These are phyloP conservation scores for Mystacornis crossleyi DNA, from an alignment of 2,113 vertebrate genomes.

Conservation along the genomic window DNA sequence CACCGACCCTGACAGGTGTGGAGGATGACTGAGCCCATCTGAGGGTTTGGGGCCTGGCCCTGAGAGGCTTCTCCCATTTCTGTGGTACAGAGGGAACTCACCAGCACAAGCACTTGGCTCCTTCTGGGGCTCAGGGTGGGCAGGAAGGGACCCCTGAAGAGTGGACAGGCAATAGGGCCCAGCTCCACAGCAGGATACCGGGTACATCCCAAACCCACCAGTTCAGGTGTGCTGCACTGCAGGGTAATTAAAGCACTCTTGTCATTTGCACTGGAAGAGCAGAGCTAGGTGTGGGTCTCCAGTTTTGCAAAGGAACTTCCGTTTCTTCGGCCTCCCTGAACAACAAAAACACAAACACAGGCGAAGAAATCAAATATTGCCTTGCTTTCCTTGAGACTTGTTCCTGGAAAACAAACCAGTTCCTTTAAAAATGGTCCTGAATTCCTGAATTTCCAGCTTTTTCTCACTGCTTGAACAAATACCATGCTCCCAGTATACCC, in stretches of 20 bases:
- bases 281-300: no score
- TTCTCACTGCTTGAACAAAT: neutral
- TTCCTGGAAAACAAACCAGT: neutral
- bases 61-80: accelerated
- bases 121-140: neutral
- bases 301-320: neutral
- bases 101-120: accelerated
- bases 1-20: accelerated
- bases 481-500: neutral
- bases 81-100: accelerated
- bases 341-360: neutral
- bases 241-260: neutral
- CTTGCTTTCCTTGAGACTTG: neutral
- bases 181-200: neutral
- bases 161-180: accelerated
- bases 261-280: neutral
- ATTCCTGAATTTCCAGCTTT: neutral
- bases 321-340: neutral
- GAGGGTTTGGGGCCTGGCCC: neutral
- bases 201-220: accelerated
- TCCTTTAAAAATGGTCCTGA: no score
- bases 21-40: accelerated
- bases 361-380: neutral
- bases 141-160: accelerated
- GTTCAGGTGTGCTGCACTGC: neutral